Base-by-base conservation (phyloP, 2,113 vertebrate genomes). In the Sphyrna mokarran region DNA sequence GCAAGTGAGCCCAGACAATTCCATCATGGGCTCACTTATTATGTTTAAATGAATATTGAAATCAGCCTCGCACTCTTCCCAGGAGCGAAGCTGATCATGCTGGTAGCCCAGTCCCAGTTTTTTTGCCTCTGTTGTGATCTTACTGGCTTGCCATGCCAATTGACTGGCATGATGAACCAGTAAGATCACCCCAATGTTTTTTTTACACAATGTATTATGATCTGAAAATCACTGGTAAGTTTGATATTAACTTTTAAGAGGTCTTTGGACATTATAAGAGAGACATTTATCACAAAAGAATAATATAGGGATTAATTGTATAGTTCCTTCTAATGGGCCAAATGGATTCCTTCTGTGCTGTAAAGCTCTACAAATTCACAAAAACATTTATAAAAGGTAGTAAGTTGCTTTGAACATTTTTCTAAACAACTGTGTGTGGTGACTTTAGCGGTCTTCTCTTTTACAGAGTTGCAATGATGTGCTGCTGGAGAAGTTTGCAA, bases 401-500 rank as follows among this genome's bases (percentile, higher is more conserved):
- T 23, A 66, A 93, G 2, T 37, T 91, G 61, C 14, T n/a, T 63
- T 6, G 61, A 61, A 18, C 11, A 54, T 22, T 91, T 91, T 91
- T n/a, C 63, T 66, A 29, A 26, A 11, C 20, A 7, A 43, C 43
- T 54, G 11, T 90, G 86, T 89, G 26, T 83, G 16, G 18, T 76
- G 37, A 69, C 68, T 54, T 18, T 29, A 16, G 14, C 6, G 26
- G 40, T 43, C 20, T 37, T 66, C 94, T 72, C 43, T 29, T 97
- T 97, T 96, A 14, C 96, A 99, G 99, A 99, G 99, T 97, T 99
- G 99, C 96, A 99, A 98, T 0, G 99, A 99, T 0, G 99, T 99
- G 95, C 98, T 99, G 89, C 99, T 98, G 97, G 99, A 99, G 69
- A 98, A 98, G 93, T 99, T 99, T 96, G 99, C 99, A 0, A 98